Evolutionary conservation across 1,140 invertebrate species (phyloP).

Genomic region (Drosophila carrolli): DNA sequence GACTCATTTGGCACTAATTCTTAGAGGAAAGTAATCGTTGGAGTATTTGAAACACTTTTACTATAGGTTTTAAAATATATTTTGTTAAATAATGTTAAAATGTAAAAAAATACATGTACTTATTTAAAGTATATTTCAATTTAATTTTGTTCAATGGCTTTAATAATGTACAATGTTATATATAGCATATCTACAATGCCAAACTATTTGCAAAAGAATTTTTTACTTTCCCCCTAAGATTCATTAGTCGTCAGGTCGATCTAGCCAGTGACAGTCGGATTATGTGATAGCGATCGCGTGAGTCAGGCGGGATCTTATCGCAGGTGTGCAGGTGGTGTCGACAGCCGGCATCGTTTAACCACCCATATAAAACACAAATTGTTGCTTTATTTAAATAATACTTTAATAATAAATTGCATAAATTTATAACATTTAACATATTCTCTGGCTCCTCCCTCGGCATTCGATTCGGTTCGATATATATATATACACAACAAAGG

Average conservation of each 20-base stretch:
- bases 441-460: constrained; percentile 51
- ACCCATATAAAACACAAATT: constrained; percentile 40
- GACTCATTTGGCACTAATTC: neutral
- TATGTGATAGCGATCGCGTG: constrained; percentile 46
- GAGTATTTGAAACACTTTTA: constrained; percentile 23
- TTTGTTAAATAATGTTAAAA: constrained; percentile 28
- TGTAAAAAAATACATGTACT: neutral
- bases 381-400: constrained; percentile 82
- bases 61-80: constrained; percentile 18
- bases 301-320: constrained; percentile 36
- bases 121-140: neutral
- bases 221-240: neutral
- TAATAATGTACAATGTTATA: neutral
- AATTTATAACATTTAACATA: constrained; percentile 83
- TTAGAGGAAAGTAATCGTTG: constrained; percentile 10
- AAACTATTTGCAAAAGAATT: neutral
- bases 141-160: neutral
- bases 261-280: constrained; percentile 26
- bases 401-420: constrained; percentile 84
- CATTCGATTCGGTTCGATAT: constrained; percentile 31
- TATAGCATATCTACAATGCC: neutral
- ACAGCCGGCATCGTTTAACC: neutral
- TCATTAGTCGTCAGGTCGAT: neutral
- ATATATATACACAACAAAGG: constrained; percentile 65
- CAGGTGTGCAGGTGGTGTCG: constrained; percentile 14